Evolutionary conservation across 2,797 vertebrate genomes (phyloP).

Genomic region (Protonibea diacanthus): DNA sequence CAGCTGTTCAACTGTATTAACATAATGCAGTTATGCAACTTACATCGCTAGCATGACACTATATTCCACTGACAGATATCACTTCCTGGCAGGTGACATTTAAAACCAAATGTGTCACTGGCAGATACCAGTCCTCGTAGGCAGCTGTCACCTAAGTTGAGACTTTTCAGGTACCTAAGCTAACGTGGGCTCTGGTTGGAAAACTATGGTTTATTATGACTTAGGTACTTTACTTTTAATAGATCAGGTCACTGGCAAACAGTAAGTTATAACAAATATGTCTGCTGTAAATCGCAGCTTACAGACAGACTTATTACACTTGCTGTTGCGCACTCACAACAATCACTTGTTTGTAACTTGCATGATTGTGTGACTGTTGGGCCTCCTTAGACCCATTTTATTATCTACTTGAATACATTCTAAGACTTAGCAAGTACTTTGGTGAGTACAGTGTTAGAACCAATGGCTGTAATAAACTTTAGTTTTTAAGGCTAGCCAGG

Average conservation of each 20-base stretch:
- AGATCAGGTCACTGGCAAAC: background rate
- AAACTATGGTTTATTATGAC: background rate
- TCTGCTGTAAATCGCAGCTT: background rate
- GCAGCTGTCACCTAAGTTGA: conserved; percentile 31
- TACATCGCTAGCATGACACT: conserved; percentile 12
- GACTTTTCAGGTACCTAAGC: background rate
- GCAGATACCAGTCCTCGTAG: conserved; percentile 14
- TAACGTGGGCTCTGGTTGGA: background rate
- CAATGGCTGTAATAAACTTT: background rate
- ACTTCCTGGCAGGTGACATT: conserved; percentile 36
- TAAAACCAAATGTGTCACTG: conserved; percentile 21
- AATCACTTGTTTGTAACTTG: background rate
- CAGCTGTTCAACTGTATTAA: conserved; percentile 2
- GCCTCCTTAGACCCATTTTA: background rate
- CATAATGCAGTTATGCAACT: background rate
- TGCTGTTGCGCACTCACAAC: background rate
- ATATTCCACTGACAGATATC: conserved; percentile 12
- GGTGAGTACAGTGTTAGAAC: background rate
- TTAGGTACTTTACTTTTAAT: background rate
- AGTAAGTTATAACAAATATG: background rate
- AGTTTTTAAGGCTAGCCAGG: background rate
- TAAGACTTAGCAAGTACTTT: conserved; percentile 4
- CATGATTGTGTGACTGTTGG: background rate
- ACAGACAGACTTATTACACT: background rate
- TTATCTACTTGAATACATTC: background rate